Evolutionary conservation across 2,888 invertebrate genomes (phyloP), one percentile per base, ranked within the genome.

Genomic region (Zootermopsis nevadensis): DNA sequence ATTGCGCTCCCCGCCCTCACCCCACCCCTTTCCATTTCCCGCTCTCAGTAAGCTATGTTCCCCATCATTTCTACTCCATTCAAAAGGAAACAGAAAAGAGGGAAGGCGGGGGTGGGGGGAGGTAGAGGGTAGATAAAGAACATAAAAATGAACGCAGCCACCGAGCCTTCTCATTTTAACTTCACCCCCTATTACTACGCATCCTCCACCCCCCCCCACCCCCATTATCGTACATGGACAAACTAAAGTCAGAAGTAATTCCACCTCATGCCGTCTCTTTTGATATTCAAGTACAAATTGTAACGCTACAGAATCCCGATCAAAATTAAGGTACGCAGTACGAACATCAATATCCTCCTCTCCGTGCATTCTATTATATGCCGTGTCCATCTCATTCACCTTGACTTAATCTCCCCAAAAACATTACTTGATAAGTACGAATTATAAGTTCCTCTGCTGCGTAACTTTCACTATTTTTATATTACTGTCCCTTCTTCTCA

Each of bases 41-140:
- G 33, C 19, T 30, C 33, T 30, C 69, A 27, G 60, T 27, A 60
- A 60, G 60, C 60, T 60, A 60, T 60, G 60, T 27, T 60, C 60
- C 1, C 60, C 60, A 60, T 60, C 60, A 60, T 60, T 60, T 69
- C 69, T 69, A 69, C 31, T 33, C 69, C 69, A 69, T 69, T 30
- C 69, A 69, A 69, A 69, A 30, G 33, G 30, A 22, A 69, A 69
- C 33, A 27, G 60, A 15, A 60, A 60, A 60, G n/a, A 12, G 15
- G n/a, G n/a, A 27, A 60, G 1, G 6, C 3, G 7, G 27, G 60
- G 27, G 60, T n/a, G n/a, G 60, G 1, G 48, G 15, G 3, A n/a
- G n/a, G n/a, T n/a, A n/a, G n/a, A n/a, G n/a, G n/a, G n/a, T n/a
- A 48, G 48, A 48, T 48, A 48, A 60, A n/a, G 27, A n/a, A 2